Base-by-base conservation (phyloP, 2,113 vertebrate species). In the Semicossyphus pulcher region DNA sequence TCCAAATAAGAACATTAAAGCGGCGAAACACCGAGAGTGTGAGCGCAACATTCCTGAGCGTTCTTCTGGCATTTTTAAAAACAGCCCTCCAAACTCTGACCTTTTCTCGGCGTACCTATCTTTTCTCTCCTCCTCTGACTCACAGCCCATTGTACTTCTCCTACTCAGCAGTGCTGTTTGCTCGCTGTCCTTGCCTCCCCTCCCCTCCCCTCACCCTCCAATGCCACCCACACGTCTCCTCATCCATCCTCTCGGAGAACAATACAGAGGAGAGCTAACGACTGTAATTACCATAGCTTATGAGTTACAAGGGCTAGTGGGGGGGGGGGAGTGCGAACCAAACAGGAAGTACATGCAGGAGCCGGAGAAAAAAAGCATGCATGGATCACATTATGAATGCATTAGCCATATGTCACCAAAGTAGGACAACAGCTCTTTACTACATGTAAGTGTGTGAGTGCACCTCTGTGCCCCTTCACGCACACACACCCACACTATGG, bases 151-250 rank as follows among this genome's bases (percentile, higher is more conserved):
- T 85, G 83, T 86, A 61, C 75, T 51, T 86, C 73, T 83, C 59
- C 70, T 83, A 70, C 83, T 75, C 72, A 72, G 61, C 58, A 28
- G 41, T 69, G 75, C 67, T 60, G 74, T 85, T 83, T 84, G 72
- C 85, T 77, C n/a, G 28, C 68, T 52, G 78, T 84, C 79, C 85
- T 80, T 32, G 64, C 57, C 69, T 32, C 60, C 72, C n/a, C n/a
- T n/a, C n/a, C 57, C 72, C 74, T 80, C 79, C 70, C 69, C 67
- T 76, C 63, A 69, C 73, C 76, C 59, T 74, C 62, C 62, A 47
- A 71, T 58, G 82, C 88, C 88, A 79, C 89, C 91, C 88, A 91
- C 89, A 81, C 62, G 61, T 85, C 81, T 89, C 80, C 71, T 82
- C 84, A 86, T 80, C 81, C 82, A 74, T 88, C 84, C 84, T 81